A percentile compares a stretch with the other conserved stretches of the same genome.
These are phyloP conservation scores for Lonchura striata DNA, from an alignment of 2,113 vertebrate genomes.

Conservation along the genomic window DNA sequence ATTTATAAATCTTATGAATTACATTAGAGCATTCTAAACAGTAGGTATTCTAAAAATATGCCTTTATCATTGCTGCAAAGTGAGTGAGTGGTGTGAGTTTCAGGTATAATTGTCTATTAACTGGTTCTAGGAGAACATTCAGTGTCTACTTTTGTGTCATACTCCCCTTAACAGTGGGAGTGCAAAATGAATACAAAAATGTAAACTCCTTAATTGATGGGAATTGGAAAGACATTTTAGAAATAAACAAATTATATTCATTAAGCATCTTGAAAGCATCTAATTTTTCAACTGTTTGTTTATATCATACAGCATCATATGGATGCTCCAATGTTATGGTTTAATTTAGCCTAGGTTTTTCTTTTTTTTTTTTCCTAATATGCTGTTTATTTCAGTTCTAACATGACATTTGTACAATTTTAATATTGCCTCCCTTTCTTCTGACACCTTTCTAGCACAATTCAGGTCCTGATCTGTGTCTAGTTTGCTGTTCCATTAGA, in stretches of 20 bases:
- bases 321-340: background rate
- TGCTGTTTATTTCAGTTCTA: background rate
- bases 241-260: background rate
- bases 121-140: background rate
- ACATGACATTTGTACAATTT: background rate
- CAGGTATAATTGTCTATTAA: background rate
- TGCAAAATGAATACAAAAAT: background rate
- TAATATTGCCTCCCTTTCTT: background rate
- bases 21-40: background rate
- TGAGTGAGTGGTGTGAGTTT: background rate
- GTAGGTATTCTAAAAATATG: background rate
- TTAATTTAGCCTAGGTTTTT: background rate
- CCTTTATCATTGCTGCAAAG: background rate
- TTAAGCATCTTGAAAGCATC: background rate
- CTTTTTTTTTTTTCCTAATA: fast-evolving
- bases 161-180: background rate
- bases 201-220: background rate
- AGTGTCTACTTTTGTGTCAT: background rate
- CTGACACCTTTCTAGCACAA: background rate
- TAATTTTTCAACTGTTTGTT: background rate
- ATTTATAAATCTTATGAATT: background rate
- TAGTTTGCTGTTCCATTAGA: background rate
- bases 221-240: background rate
- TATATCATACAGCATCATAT: background rate
- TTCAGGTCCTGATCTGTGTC: background rate